Evolutionary conservation across 2,113 vertebrate species (phyloP), one percentile per base, ranked within the genome.

Genomic region (Callipepla californica): DNA sequence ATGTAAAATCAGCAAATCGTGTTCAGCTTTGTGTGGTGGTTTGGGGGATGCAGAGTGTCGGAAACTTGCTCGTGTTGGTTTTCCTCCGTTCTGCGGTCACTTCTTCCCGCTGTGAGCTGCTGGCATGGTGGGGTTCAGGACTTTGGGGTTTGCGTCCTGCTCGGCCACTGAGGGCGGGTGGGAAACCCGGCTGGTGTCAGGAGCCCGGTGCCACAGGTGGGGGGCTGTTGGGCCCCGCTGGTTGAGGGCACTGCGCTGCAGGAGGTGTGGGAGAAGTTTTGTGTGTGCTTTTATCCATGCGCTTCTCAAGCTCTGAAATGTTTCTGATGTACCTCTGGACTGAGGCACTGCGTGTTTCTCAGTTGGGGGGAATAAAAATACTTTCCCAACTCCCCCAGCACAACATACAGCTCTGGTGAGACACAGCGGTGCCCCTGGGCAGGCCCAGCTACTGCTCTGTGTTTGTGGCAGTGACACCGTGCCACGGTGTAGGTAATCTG

Each of bases 401-500:
- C 6, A 26, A 16, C 9, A 0, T 1, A 17, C n/a, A 57, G 40
- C 55, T 79, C 13, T 69, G 58, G 8, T 66, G 42, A 55, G 53
- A 81, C 9, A 30, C 38, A 10, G 68, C 12, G 14, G 80, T 44
- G 10, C 1, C 5, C 38, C 8, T 57, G 66, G 3, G 23, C 38
- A n/a, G 65, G 76, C 65, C 44, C 11, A 1, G 7, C 1, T 32
- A 28, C 9, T 62, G 18, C 22, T 8, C 1, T 3, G 9, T 47
- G 28, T 14, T 2, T 22, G 6, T 15, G 38, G 73, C 57, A 23
- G 51, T 3, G 2, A 2, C 34, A 23, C 11, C 13, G 0, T 22
- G 17, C 0, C 1, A 2, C 11, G 0, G 12, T 38, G 57, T 2
- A 21, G 11, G 15, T 70, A 32, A 40, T 70, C n/a, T 28, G 44